phyloP scores from a whole-genome alignment of 1,140 invertebrate genomes.

The Subanguina moxae region DNA sequence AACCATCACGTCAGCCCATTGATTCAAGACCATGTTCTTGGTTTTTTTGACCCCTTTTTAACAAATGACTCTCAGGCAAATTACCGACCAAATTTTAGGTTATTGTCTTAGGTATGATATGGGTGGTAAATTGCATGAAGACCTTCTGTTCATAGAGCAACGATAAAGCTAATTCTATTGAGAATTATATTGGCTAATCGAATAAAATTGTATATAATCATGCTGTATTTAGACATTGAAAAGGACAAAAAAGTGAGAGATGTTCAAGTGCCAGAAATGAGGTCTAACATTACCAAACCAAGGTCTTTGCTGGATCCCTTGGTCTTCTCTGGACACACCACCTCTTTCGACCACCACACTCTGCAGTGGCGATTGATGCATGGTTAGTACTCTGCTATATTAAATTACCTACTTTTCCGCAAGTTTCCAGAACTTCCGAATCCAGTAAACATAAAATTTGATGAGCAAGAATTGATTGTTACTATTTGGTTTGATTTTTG shows the following conservation, averaged over 20 bases:
- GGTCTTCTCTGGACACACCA: conserved; percentile 51
- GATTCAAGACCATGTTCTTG: too few species aligned
- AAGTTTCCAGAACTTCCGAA: conserved; percentile 52
- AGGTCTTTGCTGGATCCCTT: conserved; percentile 45
- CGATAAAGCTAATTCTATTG: too few species aligned
- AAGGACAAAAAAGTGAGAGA: conserved; percentile 55
- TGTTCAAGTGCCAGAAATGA: conserved; percentile 55
- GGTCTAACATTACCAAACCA: conserved; percentile 53
- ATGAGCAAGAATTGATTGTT: conserved; percentile 43
- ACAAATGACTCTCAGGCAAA: too few species aligned
- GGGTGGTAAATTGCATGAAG: too few species aligned
- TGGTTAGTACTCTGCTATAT: conserved; percentile 31
- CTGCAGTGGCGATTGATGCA: conserved; percentile 57
- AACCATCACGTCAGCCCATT: too few species aligned
- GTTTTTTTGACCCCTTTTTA: too few species aligned
- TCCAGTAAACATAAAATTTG: conserved; percentile 49
- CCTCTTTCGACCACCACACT: conserved; percentile 55
- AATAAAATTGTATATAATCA: too few species aligned
- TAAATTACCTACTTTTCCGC: not conserved
- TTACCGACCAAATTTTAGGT: too few species aligned
- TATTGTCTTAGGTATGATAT: too few species aligned
- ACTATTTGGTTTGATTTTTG: conserved; percentile 59
- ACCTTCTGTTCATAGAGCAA: not conserved
- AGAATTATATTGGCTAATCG: too few species aligned
- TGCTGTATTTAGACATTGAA: conserved; percentile 55